Base-by-base conservation (phyloP, 2,888 invertebrate species). In the Tuberolachnus salignus region DNA sequence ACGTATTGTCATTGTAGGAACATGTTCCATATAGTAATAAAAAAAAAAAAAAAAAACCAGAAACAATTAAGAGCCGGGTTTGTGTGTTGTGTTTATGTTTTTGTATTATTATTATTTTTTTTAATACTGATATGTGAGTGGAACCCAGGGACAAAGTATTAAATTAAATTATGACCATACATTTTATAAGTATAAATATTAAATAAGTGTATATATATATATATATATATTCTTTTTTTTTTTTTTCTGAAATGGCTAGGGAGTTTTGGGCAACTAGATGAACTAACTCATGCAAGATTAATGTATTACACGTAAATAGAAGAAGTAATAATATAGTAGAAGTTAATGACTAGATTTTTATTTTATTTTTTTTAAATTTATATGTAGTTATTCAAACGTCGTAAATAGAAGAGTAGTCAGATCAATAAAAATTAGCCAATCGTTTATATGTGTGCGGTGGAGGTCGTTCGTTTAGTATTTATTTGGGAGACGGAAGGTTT, bases 51-150 rank as follows among this genome's bases (percentile, higher is more conserved):
- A 69, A 75, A 23, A 55, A 67, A 57, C 6, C 44, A 66, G 61
- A 49, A 57, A 26, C n/a, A 67, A 34, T 46, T 75, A 34, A 57
- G 63, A 6, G 70, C 21, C 44, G 46, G 23, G 13, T n/a, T n/a
- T n/a, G 34, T 34, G 34, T 34, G 34, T n/a, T 34, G 34, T 34
- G 34, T 34, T 3, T 34, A 34, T 34, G 34, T 34, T 34, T 4
- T 3, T 34, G 34, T n/a, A n/a, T n/a, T n/a, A 6, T 34, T 34
- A 4, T 34, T 34, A 4, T 34, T 61, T 34, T 46, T 49, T 61
- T 57, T 78, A 66, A 67, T 78, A 78, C 75, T 78, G 75, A 78
- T 78, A 78, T 78, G 75, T 78, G 75, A 59, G 67, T 67, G 75
- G 75, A 78, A 67, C 57, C 57, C 49, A 67, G 67, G 49, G 53